Conservation (phyloP, 2,888 invertebrate species). For the Epistrophe grossulariae region DNA sequence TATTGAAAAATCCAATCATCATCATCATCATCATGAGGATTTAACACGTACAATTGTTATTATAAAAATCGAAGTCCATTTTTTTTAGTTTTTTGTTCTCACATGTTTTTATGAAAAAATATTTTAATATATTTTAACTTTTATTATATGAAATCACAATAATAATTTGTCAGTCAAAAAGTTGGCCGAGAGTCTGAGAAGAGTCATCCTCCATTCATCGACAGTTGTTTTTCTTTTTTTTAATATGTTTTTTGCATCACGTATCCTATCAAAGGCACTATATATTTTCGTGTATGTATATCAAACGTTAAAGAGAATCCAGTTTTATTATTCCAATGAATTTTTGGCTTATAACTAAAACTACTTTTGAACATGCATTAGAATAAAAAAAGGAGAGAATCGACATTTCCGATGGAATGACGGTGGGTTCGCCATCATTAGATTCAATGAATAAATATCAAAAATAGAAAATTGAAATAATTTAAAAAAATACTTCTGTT, state of each 20-base stretch:
- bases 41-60: conserved; percentile 49
- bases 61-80: conserved; percentile 84
- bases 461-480: conserved; percentile 47
- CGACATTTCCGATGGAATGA: conserved; percentile 21
- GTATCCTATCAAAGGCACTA: conserved; percentile 73
- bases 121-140: conserved; percentile 32
- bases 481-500: conserved; percentile 38
- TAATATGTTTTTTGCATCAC: conserved; percentile 51
- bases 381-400: conserved; percentile 47
- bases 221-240: conserved; percentile 46
- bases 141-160: conserved; percentile 73
- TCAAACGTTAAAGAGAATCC: conserved; percentile 54
- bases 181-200: conserved; percentile 82
- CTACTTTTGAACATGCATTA: conserved; percentile 68
- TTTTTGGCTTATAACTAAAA: conserved; percentile 70
- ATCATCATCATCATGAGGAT: conserved; percentile 52
- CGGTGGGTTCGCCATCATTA: conserved; percentile 23
- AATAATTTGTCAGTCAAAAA: conserved; percentile 83
- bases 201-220: conserved; percentile 71
- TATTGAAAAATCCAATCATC: conserved; percentile 62
- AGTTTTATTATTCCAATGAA: conserved; percentile 61
- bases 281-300: conserved; percentile 72
- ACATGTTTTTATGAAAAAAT: conserved; percentile 77
- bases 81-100: conserved; percentile 83
- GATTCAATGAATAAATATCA: conserved; percentile 22